A percentile compares a stretch with the other conserved stretches of the same genome.
These are phyloP conservation scores for Epiblema foenella DNA, from an alignment of 2,888 invertebrate genomes.

Conservation along the genomic window DNA sequence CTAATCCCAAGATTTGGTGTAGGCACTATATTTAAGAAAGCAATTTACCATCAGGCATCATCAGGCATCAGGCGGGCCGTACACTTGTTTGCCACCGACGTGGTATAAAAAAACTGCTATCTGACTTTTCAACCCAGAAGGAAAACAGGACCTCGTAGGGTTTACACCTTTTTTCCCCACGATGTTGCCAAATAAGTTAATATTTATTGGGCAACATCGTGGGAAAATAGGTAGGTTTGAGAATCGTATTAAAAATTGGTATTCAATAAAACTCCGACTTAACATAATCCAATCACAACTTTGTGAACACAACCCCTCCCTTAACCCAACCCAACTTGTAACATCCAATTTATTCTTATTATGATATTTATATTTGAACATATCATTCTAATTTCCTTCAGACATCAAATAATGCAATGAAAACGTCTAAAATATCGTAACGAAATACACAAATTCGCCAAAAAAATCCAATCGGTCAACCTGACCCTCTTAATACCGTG, in stretches of 20 bases:
- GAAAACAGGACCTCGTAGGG: no score
- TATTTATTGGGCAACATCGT: no score
- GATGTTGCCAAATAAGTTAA: no score
- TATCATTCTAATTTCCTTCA: neutral
- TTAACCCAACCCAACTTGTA: neutral
- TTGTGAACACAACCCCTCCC: neutral
- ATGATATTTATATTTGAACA: neutral
- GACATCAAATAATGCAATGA: neutral
- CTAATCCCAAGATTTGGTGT: no score
- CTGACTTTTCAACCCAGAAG: no score
- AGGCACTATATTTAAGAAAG: no score
- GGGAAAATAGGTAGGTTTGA: no score
- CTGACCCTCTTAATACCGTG: neutral
- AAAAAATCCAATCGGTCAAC: slow-evolving; percentile 4
- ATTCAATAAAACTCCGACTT: neutral
- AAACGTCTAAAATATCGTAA: neutral
- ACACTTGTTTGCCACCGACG: no score
- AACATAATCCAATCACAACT: neutral
- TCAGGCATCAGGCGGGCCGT: no score
- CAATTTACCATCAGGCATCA: no score
- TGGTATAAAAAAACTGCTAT: no score
- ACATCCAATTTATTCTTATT: neutral
- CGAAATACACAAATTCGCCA: neutral
- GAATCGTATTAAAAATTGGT: neutral
- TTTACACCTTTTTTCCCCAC: no score